Conservation (phyloP, 1,140 invertebrate genomes). For the Dryas iulia region DNA sequence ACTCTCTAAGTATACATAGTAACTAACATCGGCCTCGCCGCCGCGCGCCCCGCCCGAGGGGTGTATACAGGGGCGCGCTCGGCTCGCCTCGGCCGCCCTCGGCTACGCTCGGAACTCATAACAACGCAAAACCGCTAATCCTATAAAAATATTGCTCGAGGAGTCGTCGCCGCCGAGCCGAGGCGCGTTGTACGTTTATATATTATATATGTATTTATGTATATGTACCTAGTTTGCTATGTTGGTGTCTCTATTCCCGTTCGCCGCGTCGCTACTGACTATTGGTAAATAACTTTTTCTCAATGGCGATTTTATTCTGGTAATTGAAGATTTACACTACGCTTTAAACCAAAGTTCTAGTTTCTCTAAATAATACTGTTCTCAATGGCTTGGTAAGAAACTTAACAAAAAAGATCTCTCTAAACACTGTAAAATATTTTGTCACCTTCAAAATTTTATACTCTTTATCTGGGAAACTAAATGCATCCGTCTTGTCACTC, state of each 20-base stretch:
- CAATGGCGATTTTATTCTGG: constrained; percentile 61
- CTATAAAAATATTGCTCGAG: constrained; percentile 63
- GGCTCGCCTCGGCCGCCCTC: not conserved
- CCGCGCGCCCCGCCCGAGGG: constrained; percentile 37
- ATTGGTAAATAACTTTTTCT: constrained; percentile 68
- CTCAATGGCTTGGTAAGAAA: constrained; percentile 79
- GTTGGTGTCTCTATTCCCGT: constrained; percentile 77
- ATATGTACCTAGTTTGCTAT: constrained; percentile 73
- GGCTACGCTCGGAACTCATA: constrained; percentile 47
- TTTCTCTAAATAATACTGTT: constrained; percentile 80
- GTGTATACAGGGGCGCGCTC: not conserved
- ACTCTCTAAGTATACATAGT: constrained; percentile 61
- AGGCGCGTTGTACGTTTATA: constrained; percentile 36
- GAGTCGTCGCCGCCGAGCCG: constrained; percentile 44
- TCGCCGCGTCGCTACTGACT: constrained; percentile 44
- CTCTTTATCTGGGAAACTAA: constrained; percentile 67
- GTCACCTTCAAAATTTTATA: constrained; percentile 46
- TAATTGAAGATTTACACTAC: constrained; percentile 70
- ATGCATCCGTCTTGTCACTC: constrained; percentile 70
- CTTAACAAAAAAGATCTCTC: constrained; percentile 61
- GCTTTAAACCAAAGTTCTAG: constrained; percentile 70
- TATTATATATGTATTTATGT: constrained; percentile 62
- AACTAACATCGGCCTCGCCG: constrained; percentile 71
- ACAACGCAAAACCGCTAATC: constrained; percentile 57
- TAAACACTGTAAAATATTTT: constrained; percentile 59